Base-by-base conservation (phyloP, 2,113 vertebrate species). In the Todiramphus saurophagus region DNA sequence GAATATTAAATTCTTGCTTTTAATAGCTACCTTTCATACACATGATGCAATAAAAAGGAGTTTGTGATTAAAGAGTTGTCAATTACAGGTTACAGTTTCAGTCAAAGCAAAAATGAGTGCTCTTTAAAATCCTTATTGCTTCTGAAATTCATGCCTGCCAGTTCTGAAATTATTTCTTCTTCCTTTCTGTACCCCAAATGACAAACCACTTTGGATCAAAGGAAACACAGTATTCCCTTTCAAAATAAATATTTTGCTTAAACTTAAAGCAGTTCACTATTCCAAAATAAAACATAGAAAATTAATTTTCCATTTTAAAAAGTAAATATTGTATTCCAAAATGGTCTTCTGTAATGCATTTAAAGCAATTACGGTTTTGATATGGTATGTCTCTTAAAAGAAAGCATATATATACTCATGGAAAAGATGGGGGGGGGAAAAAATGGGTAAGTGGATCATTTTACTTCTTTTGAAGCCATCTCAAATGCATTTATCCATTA, bases 1-100 rank as follows among this genome's bases (percentile, higher is more conserved):
- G n/a, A 75, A 66, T 58, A 62, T n/a, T 58, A 84, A 76, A 39
- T 84, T 73, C 14, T 39, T 66, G 33, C 20, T 81, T 85, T 92
- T 68, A 82, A 39, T 55, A 63, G 25, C 23, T 50, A 50, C 24
- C n/a, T 89, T 87, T 84, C 25, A 73, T 30, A 62, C 8, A 28
- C 0, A 4, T 10, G 13, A 10, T 67, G 5, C 0, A 1, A 83
- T 31, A 76, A 17, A 48, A 62, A 33, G 11, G 35, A 6, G 1
- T 24, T 53, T 50, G 39, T 83, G 44, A 88, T 37, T 85, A 37
- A 88, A 64, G 30, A 77, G 35, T 2, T 35, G 53, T 24, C 30
- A 69, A 53, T 89, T 77, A 37, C 41, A 73, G 35, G 53, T 73
- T 74, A 70, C 35, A 9, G 44, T 41, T 93, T 62, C 70, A 85